Percentiles rank a stretch among this genome's conserved stretches.
Conservation (phyloP, 2,113 vertebrate species). For the Excalfactoria chinensis region DNA sequence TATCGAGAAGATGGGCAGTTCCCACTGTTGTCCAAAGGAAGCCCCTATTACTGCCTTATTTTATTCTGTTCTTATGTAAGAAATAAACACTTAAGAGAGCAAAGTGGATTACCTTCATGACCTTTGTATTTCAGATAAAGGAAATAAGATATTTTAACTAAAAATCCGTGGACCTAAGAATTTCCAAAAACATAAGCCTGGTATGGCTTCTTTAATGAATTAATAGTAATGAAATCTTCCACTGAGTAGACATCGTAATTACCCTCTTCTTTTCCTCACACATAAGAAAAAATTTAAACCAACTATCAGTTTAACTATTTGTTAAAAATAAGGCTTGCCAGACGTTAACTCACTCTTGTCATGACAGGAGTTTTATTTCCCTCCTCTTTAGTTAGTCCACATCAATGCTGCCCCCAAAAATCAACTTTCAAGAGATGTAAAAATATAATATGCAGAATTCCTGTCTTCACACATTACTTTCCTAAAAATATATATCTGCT, state of each 20-base stretch:
- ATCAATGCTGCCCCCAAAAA: background rate
- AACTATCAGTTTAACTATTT: background rate
- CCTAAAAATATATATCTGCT: background rate
- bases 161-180: background rate
- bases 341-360: background rate
- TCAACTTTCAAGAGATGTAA: background rate
- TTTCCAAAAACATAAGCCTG: background rate
- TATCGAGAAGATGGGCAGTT: background rate
- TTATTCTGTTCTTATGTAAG: background rate
- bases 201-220: background rate
- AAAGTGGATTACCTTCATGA: background rate
- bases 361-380: background rate
- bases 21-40: background rate
- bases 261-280: background rate
- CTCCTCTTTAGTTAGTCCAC: background rate
- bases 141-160: slow-evolving; percentile 2
- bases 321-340: background rate
- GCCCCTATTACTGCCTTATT: background rate
- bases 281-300: background rate
- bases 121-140: background rate
- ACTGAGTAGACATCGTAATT: background rate
- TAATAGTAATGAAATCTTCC: background rate
- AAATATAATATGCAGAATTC: background rate
- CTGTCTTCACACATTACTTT: background rate
- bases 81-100: background rate